Base-by-base conservation (phyloP, 2,113 vertebrate genomes). In the Periophthalmodon schlosseri region DNA sequence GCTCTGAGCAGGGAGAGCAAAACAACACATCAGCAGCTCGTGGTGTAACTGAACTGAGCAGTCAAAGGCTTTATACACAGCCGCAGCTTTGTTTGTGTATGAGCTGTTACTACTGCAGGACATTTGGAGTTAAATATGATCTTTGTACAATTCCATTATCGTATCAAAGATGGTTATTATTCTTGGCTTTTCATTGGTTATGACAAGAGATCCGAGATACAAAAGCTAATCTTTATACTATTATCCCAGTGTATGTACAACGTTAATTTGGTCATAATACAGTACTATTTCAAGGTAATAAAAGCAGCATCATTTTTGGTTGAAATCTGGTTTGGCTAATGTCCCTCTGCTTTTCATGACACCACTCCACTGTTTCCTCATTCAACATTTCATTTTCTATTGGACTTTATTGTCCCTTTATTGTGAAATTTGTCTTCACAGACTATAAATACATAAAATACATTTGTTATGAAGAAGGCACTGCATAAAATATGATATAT, bases 21-120 rank as follows among this genome's bases (percentile, higher is more conserved):
- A 80, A 73, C 52, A 50, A 65, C 69, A 65, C 52, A 18, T 54
- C 33, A 18, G 13, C 52, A 58, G 33, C n/a, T 33, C 58, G 39
- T 75, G 10, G 44, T 66, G 33, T 60, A 49, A 61, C 69, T 66
- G 23, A 72, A 69, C 39, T 64, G 71, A 68, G 66, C 33, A 56
- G 36, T 76, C 68, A 76, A 50, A 57, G 0, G 15, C 50, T 20
- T 52, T 66, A 36, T 20, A 10, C 24, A 34, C 60, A 24, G 28
- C 1, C 28, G 12, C 21, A 9, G 60, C 28, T 64, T 61, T 64
- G 23, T 61, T 61, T 61, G 58, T 24, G 23, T 33, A 4, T 16
- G 58, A 61, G 58, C 23, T 61, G 58, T 57, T 23, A 12, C 56
- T 23, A 13, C 21, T 57, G 56, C 12, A 57, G 21, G 56, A 57